Conservation (phyloP, 1,140 invertebrate genomes). For the Chionoecetes opilio region DNA sequence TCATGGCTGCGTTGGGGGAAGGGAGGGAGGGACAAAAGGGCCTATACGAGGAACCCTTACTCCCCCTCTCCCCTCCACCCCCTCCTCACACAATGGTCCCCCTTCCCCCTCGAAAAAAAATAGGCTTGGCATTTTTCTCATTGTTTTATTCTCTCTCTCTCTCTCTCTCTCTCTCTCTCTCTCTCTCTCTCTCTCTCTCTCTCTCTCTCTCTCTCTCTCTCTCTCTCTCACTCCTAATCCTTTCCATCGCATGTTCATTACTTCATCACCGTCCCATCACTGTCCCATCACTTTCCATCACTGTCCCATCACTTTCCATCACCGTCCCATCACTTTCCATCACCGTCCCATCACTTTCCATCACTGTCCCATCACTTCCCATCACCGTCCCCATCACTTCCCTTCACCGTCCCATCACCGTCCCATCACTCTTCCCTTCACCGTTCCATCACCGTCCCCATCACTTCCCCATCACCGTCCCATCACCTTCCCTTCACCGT, state of each 20-base stretch:
- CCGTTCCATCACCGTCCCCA: background rate
- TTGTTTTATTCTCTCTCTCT: background rate
- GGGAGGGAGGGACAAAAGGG: background rate
- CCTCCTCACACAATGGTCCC: background rate
- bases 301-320: background rate
- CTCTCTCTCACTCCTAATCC: background rate
- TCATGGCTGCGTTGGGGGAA: background rate
- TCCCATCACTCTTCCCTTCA: background rate
- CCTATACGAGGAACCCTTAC: background rate
- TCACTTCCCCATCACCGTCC: no score
- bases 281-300: background rate
- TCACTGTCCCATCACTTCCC: background rate
- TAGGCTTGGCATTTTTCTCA: background rate
- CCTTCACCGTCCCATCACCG: background rate
- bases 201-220: slow-evolving; percentile 27
- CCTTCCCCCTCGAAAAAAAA: no score
- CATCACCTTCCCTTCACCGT: no score
- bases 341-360: background rate
- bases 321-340: background rate
- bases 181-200: slow-evolving; percentile 27
- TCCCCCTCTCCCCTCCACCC: background rate
- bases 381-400: background rate
- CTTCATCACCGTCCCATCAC: background rate
- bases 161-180: slow-evolving; percentile 27
- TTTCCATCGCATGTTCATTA: background rate